Evolutionary conservation across 2,888 invertebrate genomes (phyloP).

Genomic region (Noctua fimbriata): DNA sequence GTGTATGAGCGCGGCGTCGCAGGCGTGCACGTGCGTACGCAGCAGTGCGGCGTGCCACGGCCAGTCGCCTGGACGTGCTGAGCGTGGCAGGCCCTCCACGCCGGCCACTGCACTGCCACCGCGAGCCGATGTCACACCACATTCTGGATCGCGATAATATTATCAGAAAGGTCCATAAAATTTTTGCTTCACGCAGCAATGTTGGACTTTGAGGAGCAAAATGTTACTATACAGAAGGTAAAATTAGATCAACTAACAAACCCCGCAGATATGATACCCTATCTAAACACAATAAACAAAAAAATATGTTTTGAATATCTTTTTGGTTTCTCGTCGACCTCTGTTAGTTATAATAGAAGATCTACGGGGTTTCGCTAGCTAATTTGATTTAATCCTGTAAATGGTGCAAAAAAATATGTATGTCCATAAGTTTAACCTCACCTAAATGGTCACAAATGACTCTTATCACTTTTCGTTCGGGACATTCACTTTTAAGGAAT

Average conservation of each 20-base stretch:
- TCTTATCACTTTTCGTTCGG: conserved; percentile 94
- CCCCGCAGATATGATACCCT: not conserved
- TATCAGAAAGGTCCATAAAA: not conserved
- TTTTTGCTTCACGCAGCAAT: not conserved
- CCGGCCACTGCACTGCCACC: conserved; percentile 84
- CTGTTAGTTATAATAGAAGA: not conserved
- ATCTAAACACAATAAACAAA: not conserved
- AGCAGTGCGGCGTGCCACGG: conserved; percentile 97
- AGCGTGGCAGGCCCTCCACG: conserved; percentile 91
- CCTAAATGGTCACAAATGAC: conserved; percentile 94
- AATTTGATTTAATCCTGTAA: not conserved
- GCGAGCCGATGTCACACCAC: conserved; percentile 92
- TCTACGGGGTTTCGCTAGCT: not conserved
- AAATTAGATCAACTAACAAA: no score
- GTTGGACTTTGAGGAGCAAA: not conserved
- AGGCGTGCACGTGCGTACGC: conserved; percentile 96
- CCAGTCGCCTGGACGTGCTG: conserved; percentile 96
- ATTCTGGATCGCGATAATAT: conserved; percentile 85
- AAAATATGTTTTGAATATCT: not conserved
- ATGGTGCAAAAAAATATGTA: not conserved
- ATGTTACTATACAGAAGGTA: not conserved
- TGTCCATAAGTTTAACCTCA: conserved; percentile 77
- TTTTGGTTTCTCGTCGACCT: not conserved
- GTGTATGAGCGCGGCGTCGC: conserved; percentile 96
- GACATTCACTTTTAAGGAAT: conserved; percentile 94